Base-by-base conservation (phyloP, 2,797 vertebrate species). In the Lophius americanus region DNA sequence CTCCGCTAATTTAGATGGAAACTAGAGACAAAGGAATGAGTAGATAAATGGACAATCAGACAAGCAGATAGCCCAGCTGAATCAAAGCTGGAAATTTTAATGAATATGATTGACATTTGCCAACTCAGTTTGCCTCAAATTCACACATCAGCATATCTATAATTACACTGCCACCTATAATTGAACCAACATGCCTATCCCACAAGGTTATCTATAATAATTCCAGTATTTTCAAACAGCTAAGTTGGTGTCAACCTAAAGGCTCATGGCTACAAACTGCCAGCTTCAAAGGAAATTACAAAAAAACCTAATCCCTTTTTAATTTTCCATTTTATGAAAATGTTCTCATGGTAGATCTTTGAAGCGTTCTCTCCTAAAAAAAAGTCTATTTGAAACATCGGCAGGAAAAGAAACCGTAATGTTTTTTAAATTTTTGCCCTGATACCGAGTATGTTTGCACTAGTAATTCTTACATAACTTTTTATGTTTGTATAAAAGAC, bases 121-220 rank as follows among this genome's bases (percentile, higher is more conserved):
- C 1, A 56, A 37, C 53, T 41, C 46, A 14, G 43, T 11, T 48
- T 33, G 4, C 4, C 56, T 37, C 33, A 51, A 37, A 55, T 51
- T 70, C 23, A 49, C 37, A 56, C 48, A 66, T 66, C 68, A 64
- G 35, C 60, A 68, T 71, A 71, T 68, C 42, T 53, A 10, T 64
- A 42, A 79, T 79, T 60, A 52, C 14, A 10, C 46, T 32, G 6
- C 5, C 36, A 59, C 50, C 60, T 23, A 51, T 73, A 0, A 73
- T 73, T 73, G 70, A 79, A 68, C 37, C 38, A 12, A 9, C 33
- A 2, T 61, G 42, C 50, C 69, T 65, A 76, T 71, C 64, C 63
- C 38, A 60, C 10, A n/a, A 36, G 50, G 60, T 76, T 43, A 65
- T 76, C 74, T 53, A 49, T 64, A 46, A 73, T 53, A 5, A 48